These are phyloP conservation scores for Nephrotoma flavescens DNA, from an alignment of 2,888 invertebrate genomes.

Conservation along the genomic window DNA sequence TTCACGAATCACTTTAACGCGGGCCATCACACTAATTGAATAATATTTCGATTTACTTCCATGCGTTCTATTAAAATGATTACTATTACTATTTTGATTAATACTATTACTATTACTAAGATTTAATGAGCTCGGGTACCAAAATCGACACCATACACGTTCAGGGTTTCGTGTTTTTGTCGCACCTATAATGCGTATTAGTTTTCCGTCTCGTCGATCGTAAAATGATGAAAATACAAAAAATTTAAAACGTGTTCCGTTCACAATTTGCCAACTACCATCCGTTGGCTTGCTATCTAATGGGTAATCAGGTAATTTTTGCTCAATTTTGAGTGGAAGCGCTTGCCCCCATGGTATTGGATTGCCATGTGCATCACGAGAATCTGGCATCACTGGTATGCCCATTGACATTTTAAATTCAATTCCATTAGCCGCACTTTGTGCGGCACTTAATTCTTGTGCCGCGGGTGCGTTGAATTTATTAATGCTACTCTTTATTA, in stretches of 20 bases:
- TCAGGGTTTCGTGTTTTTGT: slow-evolving; percentile 77
- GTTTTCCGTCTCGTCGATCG: slow-evolving; percentile 54
- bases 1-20: slow-evolving; percentile 73
- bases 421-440: neutral
- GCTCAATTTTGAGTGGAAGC: slow-evolving; percentile 30
- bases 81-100: neutral
- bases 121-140: slow-evolving; percentile 37
- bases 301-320: slow-evolving; percentile 42
- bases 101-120: neutral
- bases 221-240: slow-evolving; percentile 85
- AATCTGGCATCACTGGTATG: slow-evolving; percentile 15
- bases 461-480: slow-evolving; percentile 23
- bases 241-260: slow-evolving; percentile 53
- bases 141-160: slow-evolving; percentile 63
- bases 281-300: slow-evolving; percentile 52
- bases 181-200: slow-evolving; percentile 70
- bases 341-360: slow-evolving; percentile 31
- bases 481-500: slow-evolving; percentile 24
- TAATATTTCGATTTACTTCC: slow-evolving; percentile 22
- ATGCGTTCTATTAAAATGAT: slow-evolving; percentile 5
- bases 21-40: slow-evolving; percentile 55
- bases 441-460: neutral
- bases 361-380: slow-evolving; percentile 14
- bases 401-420: slow-evolving; percentile 11
- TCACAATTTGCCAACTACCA: slow-evolving; percentile 57